These are phyloP conservation scores for Chelidonichthys spinosus DNA, from an alignment of 2,797 vertebrate species.

Conservation along the genomic window DNA sequence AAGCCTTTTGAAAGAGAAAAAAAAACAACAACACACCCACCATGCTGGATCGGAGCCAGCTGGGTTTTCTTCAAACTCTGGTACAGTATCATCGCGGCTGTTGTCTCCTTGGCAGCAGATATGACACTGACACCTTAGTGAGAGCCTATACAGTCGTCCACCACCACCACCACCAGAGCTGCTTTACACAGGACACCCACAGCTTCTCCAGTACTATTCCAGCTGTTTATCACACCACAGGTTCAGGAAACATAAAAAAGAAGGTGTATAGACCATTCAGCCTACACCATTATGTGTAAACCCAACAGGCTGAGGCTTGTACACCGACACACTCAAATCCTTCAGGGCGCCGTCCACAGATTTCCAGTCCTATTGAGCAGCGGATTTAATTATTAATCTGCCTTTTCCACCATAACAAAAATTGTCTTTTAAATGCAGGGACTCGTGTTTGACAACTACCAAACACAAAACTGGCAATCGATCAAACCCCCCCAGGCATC, in stretches of 20 bases:
- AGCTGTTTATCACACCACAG: conserved; percentile 23
- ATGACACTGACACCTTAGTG: conserved; percentile 70
- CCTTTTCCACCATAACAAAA: conserved; percentile 53
- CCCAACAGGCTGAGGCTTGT: conserved; percentile 32
- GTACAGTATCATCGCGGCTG: conserved; percentile 59
- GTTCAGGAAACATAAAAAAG: conserved; percentile 26
- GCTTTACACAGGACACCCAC: conserved; percentile 41
- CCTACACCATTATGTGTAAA: conserved; percentile 42
- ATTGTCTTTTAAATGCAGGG: conserved; percentile 79
- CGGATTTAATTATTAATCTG: conserved; percentile 75
- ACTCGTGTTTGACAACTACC: conserved; percentile 61
- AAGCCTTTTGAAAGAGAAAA: conserved; percentile 54
- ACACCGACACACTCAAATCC: conserved; percentile 45
- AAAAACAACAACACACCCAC: conserved; percentile 53
- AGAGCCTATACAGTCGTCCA: conserved; percentile 59
- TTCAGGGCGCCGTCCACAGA: conserved; percentile 56
- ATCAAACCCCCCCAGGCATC: conserved; percentile 25
- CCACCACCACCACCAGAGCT: conserved; percentile 32
- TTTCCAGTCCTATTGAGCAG: conserved; percentile 63
- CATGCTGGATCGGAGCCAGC: conserved; percentile 65
- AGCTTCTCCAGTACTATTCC: conserved; percentile 28
- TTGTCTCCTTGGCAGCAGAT: conserved; percentile 67
- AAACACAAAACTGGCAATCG: conserved; percentile 55
- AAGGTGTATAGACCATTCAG: conserved; percentile 26
- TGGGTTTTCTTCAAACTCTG: conserved; percentile 69